Evolutionary conservation across 2,113 vertebrate genomes (phyloP), one percentile per base, ranked within the genome.

Genomic region (Paralichthys olivaceus): DNA sequence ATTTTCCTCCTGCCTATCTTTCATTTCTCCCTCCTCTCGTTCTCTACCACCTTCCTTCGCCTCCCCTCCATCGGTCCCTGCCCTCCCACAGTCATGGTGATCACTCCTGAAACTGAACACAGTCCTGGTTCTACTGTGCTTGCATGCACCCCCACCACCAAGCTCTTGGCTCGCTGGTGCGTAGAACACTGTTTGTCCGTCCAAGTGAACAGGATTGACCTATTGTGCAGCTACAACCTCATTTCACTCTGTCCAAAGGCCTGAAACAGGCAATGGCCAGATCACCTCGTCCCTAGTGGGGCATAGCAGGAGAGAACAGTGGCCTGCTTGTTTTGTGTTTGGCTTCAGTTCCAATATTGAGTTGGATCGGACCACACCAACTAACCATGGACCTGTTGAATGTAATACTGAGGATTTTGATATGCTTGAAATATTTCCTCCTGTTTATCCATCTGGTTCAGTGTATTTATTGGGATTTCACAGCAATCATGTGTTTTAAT

Each of bases 291-390:
- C 79, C 77, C 72, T 55, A 84, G 78, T 80, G 87, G 89, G 87
- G 77, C 71, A 67, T 58, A 58, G 70, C 77, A 68, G 84, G 63
- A 71, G 69, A 84, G 87, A 93, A 92, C 90, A 90, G 85, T 90
- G 84, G 87, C 61, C 67, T 73, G 80, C 86, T 90, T 93, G 90
- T 92, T 90, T 84, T 65, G 83, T 77, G 62, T 55, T 91, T 91
- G 86, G 88, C 88, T 75, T 77, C 69, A 59, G 54, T 80, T 86
- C 77, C 68, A 57, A 69, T 65, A 69, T 79, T 78, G 63, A 75
- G 74, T 40, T 65, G 75, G 77, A 79, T 20, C 76, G 59, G 64
- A 64, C 77, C 83, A 71, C 67, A 85, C 77, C 72, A 88, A 87
- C 80, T 64, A 66, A 84, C 72, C 84, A 25, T 72, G 49, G 67